Conservation (phyloP, 2,797 vertebrate genomes). For the Diceros bicornis region DNA sequence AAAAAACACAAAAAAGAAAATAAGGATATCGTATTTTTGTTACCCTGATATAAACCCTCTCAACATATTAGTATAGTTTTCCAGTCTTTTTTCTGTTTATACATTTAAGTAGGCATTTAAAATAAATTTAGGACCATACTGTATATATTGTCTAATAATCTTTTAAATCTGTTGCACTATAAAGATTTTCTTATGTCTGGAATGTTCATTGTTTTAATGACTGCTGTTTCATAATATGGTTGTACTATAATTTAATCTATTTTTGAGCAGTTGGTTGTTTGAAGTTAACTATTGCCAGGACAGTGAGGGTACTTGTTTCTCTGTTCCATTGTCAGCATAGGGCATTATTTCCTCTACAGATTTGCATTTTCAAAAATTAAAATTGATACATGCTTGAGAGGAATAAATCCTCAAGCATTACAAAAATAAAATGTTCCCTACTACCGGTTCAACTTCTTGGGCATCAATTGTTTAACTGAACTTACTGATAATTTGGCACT, state of each 20-base stretch:
- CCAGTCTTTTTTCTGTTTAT: not conserved
- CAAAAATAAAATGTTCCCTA: not conserved
- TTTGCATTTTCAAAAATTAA: conserved; percentile 55
- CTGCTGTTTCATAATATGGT: not conserved
- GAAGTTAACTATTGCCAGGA: not conserved
- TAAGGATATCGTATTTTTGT: conserved; percentile 61
- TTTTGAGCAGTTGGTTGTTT: not conserved
- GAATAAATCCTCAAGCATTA: conserved; percentile 37
- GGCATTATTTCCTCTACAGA: conserved; percentile 32
- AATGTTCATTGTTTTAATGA: conserved; percentile 31
- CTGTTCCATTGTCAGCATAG: not conserved
- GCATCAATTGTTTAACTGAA: conserved; percentile 7
- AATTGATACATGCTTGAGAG: not conserved
- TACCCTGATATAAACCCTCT: not conserved
- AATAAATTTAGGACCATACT: conserved; percentile 27
- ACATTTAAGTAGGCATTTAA: conserved; percentile 53
- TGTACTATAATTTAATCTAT: not conserved
- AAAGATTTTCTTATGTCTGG: not conserved
- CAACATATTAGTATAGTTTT: conserved; percentile 37
- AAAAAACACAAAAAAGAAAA: conserved; percentile 41
- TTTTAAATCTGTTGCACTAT: conserved; percentile 22
- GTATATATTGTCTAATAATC: conserved; percentile 2
- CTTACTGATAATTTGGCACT: conserved; percentile 25
- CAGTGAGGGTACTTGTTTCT: conserved; percentile 26
- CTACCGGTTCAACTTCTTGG: not conserved